These are phyloP conservation scores for Rhorus exstirpatorius DNA, from an alignment of 2,888 invertebrate genomes.

Conservation along the genomic window DNA sequence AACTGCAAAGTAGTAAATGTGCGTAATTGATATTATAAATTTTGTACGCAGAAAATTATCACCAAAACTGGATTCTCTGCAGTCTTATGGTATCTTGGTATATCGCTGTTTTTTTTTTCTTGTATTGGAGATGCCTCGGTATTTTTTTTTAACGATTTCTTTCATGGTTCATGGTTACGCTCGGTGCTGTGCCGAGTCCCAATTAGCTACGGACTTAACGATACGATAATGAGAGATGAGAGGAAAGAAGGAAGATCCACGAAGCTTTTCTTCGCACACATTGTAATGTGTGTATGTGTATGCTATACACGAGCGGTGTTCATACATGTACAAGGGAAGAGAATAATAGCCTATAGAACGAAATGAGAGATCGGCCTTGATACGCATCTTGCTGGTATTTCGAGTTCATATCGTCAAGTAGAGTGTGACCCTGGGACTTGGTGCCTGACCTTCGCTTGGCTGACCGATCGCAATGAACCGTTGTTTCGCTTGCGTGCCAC, in stretches of 20 bases:
- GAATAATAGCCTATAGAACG: conserved; percentile 11
- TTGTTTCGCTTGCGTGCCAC: conserved; percentile 52
- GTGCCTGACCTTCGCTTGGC: conserved; percentile 63
- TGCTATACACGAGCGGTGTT: no score
- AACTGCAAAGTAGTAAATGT: background rate
- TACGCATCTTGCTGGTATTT: conserved; percentile 83
- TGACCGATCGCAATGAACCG: conserved; percentile 60
- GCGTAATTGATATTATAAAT: background rate
- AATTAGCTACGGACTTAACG: conserved; percentile 73
- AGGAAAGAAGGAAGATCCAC: conserved; percentile 71
- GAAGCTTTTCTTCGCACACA: conserved; percentile 36
- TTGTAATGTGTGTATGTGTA: conserved; percentile 15
- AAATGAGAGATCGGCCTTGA: conserved; percentile 82
- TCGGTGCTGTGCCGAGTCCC: conserved; percentile 48
- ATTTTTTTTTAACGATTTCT: conserved; percentile 48
- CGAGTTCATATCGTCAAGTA: conserved; percentile 83
- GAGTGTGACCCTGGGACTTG: conserved; percentile 80
- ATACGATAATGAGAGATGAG: conserved; percentile 70
- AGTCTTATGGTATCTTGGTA: background rate
- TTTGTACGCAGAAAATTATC: background rate
- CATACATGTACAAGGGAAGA: conserved; percentile 10
- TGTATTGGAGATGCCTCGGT: conserved; percentile 28
- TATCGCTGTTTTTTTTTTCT: conserved; percentile 4
- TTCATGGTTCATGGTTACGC: conserved; percentile 53
- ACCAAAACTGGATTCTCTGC: background rate